Evolutionary conservation across 2,888 invertebrate species (phyloP), one percentile per base, ranked within the genome.

Genomic region (Drosophila fulvimacula): DNA sequence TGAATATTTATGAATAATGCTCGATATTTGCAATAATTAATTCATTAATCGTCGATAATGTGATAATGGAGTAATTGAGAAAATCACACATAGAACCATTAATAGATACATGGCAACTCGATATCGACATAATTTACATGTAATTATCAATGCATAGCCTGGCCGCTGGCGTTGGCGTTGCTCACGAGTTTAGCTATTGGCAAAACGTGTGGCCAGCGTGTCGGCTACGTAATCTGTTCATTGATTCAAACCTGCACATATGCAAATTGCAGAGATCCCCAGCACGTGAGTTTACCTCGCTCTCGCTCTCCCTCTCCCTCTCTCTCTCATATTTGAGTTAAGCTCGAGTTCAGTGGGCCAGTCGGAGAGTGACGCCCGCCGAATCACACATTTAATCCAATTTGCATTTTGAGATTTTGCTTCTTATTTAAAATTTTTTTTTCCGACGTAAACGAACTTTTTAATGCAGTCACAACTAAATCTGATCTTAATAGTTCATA

Each of bases 161-260:
- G n/a, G 48, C 38, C n/a, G 44, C 1, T 27, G 41, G 13, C 41
- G 44, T 5, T 34, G 41, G 13, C 42, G 32, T 24, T n/a, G 41
- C 27, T 53, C 57, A 68, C 48, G 55, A 69, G 69, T 38, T 39
- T 41, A 19, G n/a, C 24, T 13, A 44, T 51, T 30, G 15, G 24
- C 5, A 51, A 61, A 74, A 70, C 81, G 62, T 67, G 73, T 39
- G 69, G 51, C 57, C 61, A 74, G 56, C 85, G 56, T 55, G 69
- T 38, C 61, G 73, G 67, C 76, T 71, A 73, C 80, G 80, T 80
- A 84, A 84, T 66, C 62, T 44, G 44, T 53, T 52, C 27, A 60
- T 53, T 61, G 48, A 72, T 59, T 42, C 21, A 57, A 53, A 57
- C 56, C 55, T 73, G 73, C 52, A 39, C 39, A 66, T 61, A 70